phyloP scores from a whole-genome alignment of 2,888 invertebrate genomes.

The Chrysolina americana region DNA sequence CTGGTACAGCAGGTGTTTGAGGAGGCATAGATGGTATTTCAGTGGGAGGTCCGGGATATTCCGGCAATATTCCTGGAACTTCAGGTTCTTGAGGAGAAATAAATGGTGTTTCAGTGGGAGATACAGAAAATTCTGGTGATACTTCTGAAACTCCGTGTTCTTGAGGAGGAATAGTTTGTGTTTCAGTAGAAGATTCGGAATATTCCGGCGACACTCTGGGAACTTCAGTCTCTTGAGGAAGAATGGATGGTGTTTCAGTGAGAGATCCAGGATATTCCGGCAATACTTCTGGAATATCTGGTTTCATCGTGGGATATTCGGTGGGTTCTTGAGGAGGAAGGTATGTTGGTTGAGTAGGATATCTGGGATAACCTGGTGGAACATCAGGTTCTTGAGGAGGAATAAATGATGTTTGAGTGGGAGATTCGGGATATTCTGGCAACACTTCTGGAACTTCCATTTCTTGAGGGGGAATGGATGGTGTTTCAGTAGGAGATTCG shows the following conservation, averaged over 20 bases:
- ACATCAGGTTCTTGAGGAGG: conserved; percentile 46
- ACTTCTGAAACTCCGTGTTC: conserved; percentile 35
- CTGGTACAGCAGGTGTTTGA: conserved; percentile 46
- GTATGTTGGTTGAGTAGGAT: conserved; percentile 23
- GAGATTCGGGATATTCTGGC: conserved; percentile 17
- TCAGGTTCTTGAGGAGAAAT: too few species aligned
- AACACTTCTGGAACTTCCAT: conserved; percentile 46
- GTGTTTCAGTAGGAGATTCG: conserved; percentile 54
- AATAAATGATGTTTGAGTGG: conserved; percentile 55
- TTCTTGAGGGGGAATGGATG: conserved; percentile 18
- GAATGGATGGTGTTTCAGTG: conserved; percentile 59
- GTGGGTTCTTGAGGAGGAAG: too few species aligned
- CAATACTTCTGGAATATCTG: too few species aligned
- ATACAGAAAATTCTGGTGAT: conserved; percentile 30
- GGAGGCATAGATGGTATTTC: too few species aligned
- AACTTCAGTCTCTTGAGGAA: conserved; percentile 46
- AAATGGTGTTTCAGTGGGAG: conserved; percentile 49
- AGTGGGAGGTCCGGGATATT: not conserved
- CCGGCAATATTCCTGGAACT: too few species aligned
- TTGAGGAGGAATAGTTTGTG: conserved; percentile 44
- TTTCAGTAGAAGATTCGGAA: conserved; percentile 41
- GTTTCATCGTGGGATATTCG: not conserved
- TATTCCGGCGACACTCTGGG: conserved; percentile 32
- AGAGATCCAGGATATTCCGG: conserved; percentile 35
- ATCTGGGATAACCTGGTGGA: too few species aligned